Evolutionary conservation across 92 coral and sea anemone species (phyloP).

Genomic region (Umimayanthus kanabou): DNA sequence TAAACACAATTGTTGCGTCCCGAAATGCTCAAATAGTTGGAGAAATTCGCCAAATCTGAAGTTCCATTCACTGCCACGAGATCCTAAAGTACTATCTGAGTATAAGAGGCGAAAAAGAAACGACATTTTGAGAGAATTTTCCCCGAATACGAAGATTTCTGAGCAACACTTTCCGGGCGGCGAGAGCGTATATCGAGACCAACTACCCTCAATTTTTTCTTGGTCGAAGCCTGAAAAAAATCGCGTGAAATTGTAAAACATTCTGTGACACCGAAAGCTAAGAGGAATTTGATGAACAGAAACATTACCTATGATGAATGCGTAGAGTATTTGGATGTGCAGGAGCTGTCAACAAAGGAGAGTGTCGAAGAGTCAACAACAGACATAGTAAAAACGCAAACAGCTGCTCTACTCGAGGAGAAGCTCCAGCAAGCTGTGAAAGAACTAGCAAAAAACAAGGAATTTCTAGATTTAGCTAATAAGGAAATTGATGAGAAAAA

Average conservation of each 20-base stretch:
- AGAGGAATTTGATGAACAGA: slow-evolving; percentile 4
- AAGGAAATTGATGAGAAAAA: too few relatives aligned
- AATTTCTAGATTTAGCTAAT: too few relatives aligned
- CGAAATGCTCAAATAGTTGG: slow-evolving; percentile 45
- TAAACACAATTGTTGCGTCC: neutral
- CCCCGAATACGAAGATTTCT: slow-evolving; percentile 41
- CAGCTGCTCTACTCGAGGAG: neutral
- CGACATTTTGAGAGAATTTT: slow-evolving; percentile 31
- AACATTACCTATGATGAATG: neutral
- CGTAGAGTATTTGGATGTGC: slow-evolving; percentile 5
- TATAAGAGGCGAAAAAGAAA: slow-evolving; percentile 47
- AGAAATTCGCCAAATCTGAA: slow-evolving; percentile 47
- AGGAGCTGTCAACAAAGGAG: slow-evolving; percentile 7
- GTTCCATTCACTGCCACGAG: slow-evolving; percentile 35
- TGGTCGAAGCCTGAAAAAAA: slow-evolving; percentile 22
- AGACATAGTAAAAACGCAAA: neutral
- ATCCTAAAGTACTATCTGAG: slow-evolving; percentile 11
- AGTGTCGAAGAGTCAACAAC: neutral
- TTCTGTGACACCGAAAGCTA: slow-evolving; percentile 9
- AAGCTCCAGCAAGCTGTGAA: slow-evolving; percentile 6
- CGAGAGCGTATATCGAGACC: slow-evolving; percentile 45
- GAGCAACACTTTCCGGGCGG: slow-evolving; percentile 48
- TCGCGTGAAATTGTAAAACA: slow-evolving; percentile 26
- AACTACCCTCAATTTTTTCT: slow-evolving; percentile 46
- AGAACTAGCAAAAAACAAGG: neutral